Evolutionary conservation across 1,140 invertebrate species (phyloP).

Genomic region (Conus ventricosus): DNA sequence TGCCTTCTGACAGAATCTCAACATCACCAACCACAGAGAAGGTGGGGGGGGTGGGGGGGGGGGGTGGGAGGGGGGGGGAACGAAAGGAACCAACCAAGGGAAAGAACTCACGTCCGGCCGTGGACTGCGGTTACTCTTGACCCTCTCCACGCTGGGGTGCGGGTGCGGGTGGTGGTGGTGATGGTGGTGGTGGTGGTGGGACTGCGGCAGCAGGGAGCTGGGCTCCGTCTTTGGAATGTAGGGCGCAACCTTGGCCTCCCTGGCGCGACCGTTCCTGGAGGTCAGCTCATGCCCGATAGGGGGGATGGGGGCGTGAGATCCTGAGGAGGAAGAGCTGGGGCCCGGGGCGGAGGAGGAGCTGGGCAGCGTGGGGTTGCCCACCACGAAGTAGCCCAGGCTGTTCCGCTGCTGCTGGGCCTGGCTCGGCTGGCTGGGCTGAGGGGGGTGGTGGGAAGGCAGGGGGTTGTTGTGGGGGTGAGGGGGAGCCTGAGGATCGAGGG

Average conservation of each 20-base stretch:
- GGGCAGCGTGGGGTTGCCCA: neutral
- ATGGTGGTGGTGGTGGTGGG: neutral
- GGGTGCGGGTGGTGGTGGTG: constrained; percentile 3
- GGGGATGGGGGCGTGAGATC: neutral
- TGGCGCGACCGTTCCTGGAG: constrained; percentile 32
- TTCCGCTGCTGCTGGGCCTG: constrained; percentile 19
- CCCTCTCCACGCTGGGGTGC: constrained; percentile 35
- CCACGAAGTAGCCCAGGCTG: constrained; percentile 6
- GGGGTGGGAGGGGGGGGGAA: too few species aligned
- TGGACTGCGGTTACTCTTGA: constrained; percentile 51
- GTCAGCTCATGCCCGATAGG: constrained; percentile 19
- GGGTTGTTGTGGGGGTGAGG: constrained; percentile 12
- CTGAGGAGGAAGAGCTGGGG: neutral
- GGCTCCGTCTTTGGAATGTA: constrained; percentile 63
- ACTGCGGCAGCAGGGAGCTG: neutral
- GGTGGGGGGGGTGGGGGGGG: too few species aligned
- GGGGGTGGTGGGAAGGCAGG: neutral
- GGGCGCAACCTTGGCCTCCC: constrained; percentile 64
- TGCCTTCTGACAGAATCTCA: too few species aligned
- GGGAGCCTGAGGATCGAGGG: neutral
- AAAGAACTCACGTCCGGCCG: constrained; percentile 52
- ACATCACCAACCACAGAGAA: too few species aligned
- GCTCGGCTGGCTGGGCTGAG: neutral
- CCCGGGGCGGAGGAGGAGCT: neutral
- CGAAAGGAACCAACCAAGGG: too few species aligned